phyloP scores from a whole-genome alignment of 2,797 vertebrate species.

The Melanotaenia parkinsoni region DNA sequence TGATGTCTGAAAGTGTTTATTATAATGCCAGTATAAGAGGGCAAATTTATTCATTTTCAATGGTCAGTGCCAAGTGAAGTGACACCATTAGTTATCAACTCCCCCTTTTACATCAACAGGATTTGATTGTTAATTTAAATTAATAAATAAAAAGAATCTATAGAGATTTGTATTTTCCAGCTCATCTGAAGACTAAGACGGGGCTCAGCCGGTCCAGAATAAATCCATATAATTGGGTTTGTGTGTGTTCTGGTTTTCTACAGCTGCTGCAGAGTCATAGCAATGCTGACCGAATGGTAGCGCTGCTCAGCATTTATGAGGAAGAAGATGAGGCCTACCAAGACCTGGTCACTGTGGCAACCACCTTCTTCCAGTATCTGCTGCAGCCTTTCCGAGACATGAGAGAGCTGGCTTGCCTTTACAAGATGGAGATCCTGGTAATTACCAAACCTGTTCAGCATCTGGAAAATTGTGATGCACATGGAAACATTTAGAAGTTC shows the following conservation, averaged over 20 bases:
- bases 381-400: slow-evolving; percentile 95
- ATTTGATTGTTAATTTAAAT: not conserved
- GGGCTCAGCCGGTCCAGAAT: not conserved
- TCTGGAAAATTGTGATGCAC: not conserved
- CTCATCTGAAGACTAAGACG: not conserved
- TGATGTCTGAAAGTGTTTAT: not conserved
- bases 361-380: slow-evolving; percentile 93
- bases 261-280: slow-evolving; percentile 89
- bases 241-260: not conserved
- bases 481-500: not conserved
- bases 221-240: slow-evolving; percentile 3
- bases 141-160: not conserved
- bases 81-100: slow-evolving; percentile 1
- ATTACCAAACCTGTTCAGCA: slow-evolving; percentile 1
- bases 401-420: slow-evolving; percentile 91
- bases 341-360: slow-evolving; percentile 89
- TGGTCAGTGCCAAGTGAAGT: not conserved
- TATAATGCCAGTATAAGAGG: not conserved
- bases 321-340: slow-evolving; percentile 91
- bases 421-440: slow-evolving; percentile 94
- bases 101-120: not conserved
- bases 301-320: slow-evolving; percentile 88
- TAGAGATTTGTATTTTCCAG: not conserved
- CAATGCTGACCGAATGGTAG: slow-evolving; percentile 85
- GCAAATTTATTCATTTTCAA: no score